A percentile compares a stretch with the other conserved stretches of the same genome.
Conservation (phyloP, 2,113 vertebrate genomes). For the Leptosomus discolor region DNA sequence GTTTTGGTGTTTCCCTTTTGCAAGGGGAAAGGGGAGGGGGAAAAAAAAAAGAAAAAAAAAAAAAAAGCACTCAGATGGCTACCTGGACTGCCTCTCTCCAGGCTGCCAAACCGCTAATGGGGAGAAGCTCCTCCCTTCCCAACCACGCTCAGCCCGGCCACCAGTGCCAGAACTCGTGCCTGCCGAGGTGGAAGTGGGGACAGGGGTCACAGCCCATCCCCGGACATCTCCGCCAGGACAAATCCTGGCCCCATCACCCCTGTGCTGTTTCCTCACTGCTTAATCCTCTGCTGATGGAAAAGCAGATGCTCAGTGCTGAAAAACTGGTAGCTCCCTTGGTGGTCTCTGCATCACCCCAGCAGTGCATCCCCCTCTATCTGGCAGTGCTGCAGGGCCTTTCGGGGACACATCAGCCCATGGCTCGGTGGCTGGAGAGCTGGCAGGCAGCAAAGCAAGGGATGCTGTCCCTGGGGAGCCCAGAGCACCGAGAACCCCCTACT, state of each 20-base stretch:
- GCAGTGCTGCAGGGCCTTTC: neutral
- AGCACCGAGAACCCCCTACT: neutral
- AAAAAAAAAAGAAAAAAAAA: neutral
- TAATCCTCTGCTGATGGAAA: neutral
- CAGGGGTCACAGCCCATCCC: neutral
- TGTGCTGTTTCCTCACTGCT: neutral
- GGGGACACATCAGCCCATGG: neutral
- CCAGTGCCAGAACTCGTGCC: neutral
- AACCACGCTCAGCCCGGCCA: neutral
- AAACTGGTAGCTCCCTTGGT: neutral
- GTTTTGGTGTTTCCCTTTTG: neutral
- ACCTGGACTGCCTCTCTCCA: neutral
- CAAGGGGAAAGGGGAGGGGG: no score
- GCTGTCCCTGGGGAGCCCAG: neutral
- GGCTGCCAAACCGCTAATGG: slow-evolving; percentile 6
- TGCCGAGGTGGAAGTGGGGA: neutral
- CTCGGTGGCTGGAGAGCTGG: neutral
- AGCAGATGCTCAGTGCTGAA: neutral
- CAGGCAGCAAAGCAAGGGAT: neutral
- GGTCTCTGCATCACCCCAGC: neutral
- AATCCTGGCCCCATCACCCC: neutral
- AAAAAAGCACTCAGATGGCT: neutral
- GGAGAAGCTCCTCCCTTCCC: neutral
- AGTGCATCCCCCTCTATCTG: neutral
- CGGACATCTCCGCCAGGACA: neutral